phyloP scores from a whole-genome alignment of 64 coral and sea anemone species.

The Stichodactyla mertensii region DNA sequence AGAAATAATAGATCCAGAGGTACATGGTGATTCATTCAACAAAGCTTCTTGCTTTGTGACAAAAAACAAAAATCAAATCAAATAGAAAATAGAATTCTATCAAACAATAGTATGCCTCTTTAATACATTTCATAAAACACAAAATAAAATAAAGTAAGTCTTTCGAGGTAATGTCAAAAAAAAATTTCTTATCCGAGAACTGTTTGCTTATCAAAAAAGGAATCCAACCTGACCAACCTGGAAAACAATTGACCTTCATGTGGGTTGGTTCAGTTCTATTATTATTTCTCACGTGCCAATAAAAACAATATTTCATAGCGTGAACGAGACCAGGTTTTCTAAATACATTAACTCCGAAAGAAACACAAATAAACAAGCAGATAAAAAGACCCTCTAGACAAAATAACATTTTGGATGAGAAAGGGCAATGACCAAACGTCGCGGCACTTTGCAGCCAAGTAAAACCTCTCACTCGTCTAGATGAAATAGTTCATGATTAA shows the following conservation, averaged over 20 bases:
- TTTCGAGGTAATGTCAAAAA: too few relatives aligned
- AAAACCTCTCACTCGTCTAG: neutral
- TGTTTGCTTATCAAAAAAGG: too few relatives aligned
- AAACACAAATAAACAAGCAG: conserved; percentile 3
- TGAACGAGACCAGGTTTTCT: neutral
- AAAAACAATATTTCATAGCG: neutral
- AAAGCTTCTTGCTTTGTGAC: too few relatives aligned
- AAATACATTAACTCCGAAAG: neutral
- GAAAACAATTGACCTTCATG: neutral
- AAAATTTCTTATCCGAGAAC: too few relatives aligned
- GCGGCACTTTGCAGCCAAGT: neutral
- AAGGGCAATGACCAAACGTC: neutral
- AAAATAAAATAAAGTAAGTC: too few relatives aligned
- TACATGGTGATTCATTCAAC: too few relatives aligned
- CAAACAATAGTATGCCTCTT: too few relatives aligned
- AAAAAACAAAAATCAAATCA: too few relatives aligned
- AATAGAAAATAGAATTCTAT: too few relatives aligned
- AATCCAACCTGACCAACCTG: too few relatives aligned
- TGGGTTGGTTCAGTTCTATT: neutral
- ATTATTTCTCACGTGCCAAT: neutral
- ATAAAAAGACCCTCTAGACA: neutral
- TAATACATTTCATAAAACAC: too few relatives aligned
- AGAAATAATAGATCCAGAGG: too few relatives aligned
- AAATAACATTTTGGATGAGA: neutral
- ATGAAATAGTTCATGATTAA: neutral